A percentile compares a stretch with the other conserved stretches of the same genome.
Conservation (phyloP, 30 jellyfish, hydroid and myxozoan species). For the Rhopilema esculentum region DNA sequence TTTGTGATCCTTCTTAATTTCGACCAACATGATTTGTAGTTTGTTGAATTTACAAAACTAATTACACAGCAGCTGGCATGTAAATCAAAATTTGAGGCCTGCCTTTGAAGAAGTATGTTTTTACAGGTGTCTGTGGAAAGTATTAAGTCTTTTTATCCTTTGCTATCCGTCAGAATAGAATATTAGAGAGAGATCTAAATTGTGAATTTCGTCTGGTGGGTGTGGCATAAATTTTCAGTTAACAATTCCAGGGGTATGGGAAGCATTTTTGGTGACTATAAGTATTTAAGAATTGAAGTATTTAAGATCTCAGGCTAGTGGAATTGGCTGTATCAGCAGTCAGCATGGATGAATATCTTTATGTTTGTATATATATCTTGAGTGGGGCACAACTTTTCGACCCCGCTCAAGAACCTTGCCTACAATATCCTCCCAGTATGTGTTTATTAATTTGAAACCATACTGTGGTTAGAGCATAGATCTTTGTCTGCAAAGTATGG, state of each 20-base stretch:
- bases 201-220: neutral
- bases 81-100: neutral
- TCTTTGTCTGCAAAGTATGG: too few species aligned
- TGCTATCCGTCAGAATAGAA: too few species aligned
- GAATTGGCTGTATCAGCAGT: too few species aligned
- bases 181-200: neutral
- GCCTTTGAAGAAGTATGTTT: neutral
- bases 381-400: too few species aligned
- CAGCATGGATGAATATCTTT: too few species aligned
- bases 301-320: too few species aligned
- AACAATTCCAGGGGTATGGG: neutral
- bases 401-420: too few species aligned
- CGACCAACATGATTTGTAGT: neutral
- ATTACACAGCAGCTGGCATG: neutral
- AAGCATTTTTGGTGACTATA: neutral
- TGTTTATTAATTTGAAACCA: too few species aligned
- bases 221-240: neutral
- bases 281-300: too few species aligned
- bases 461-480: too few species aligned
- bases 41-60: neutral
- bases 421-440: too few species aligned
- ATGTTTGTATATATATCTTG: too few species aligned
- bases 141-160: neutral
- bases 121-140: neutral
- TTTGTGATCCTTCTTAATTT: neutral